phyloP scores from a whole-genome alignment of 2,113 vertebrate species.

The Eudorcas thomsonii region DNA sequence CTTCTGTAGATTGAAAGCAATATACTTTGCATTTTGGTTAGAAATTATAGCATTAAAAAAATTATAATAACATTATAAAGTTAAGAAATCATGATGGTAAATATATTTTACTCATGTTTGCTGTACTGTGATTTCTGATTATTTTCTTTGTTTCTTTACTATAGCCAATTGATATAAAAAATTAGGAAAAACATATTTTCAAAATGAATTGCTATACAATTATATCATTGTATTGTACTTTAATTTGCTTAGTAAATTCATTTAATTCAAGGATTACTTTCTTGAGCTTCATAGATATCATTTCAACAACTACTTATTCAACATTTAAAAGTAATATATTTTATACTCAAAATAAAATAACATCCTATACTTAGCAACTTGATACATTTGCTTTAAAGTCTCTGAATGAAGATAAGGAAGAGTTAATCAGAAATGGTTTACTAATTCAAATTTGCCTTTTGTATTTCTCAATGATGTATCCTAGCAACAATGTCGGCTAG shows the following conservation, averaged over 20 bases:
- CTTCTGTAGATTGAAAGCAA: not conserved
- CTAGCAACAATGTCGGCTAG: slow-evolving; percentile 21
- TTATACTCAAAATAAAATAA: not conserved
- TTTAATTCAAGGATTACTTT: not conserved
- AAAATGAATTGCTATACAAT: not conserved
- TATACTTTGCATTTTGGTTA: not conserved
- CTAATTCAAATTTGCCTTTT: not conserved
- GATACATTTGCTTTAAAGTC: not conserved
- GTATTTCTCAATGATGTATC: not conserved
- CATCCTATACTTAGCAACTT: not conserved
- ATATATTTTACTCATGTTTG: not conserved
- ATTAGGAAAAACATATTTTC: not conserved
- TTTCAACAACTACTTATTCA: not conserved
- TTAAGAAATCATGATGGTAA: not conserved
- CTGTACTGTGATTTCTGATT: not conserved
- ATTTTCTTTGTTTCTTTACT: not conserved
- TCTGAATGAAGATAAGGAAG: not conserved
- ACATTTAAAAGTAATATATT: not conserved
- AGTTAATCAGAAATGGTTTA: not conserved
- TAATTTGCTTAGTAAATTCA: not conserved
- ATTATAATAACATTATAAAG: not conserved
- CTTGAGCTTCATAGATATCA: not conserved
- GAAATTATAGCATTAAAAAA: not conserved
- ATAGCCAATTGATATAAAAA: not conserved
- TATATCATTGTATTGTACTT: not conserved